These are phyloP conservation scores for Frankliniella intonsa DNA, from an alignment of 2,888 invertebrate species.

Conservation along the genomic window DNA sequence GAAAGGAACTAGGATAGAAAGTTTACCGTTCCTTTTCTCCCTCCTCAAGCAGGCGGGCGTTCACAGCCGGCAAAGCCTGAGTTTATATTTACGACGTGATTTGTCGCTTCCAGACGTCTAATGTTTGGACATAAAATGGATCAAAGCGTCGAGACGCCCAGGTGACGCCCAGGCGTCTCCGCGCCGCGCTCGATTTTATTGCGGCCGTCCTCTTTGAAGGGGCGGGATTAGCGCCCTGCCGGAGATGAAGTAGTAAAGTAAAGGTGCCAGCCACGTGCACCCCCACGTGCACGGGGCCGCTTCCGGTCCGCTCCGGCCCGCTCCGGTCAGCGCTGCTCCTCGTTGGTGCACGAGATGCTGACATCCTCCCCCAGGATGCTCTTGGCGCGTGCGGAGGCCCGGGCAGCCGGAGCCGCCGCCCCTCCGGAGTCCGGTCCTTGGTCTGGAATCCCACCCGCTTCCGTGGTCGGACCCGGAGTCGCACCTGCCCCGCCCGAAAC, in stretches of 20 bases:
- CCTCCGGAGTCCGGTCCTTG: background rate
- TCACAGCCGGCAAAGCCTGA: no score
- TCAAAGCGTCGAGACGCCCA: background rate
- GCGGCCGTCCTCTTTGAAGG: background rate
- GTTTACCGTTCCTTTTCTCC: no score
- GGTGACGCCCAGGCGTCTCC: background rate
- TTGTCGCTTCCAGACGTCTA: background rate
- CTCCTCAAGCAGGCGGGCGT: no score
- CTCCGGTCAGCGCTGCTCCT: background rate
- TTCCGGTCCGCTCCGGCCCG: background rate
- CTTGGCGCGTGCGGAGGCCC: background rate
- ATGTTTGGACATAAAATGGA: background rate
- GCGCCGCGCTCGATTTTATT: background rate
- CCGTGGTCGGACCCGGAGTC: background rate
- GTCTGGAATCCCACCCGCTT: background rate
- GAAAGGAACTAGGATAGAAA: no score
- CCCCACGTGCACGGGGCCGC: no score
- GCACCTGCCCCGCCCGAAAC: background rate
- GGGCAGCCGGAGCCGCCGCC: background rate
- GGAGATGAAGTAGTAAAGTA: background rate
- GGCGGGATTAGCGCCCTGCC: background rate
- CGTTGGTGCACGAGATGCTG: slow-evolving; percentile 7
- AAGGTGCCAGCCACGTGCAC: background rate
- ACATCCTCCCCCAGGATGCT: background rate
- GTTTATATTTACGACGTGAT: background rate